Conservation (phyloP, 2,113 vertebrate genomes). For the Gila orcuttii region DNA sequence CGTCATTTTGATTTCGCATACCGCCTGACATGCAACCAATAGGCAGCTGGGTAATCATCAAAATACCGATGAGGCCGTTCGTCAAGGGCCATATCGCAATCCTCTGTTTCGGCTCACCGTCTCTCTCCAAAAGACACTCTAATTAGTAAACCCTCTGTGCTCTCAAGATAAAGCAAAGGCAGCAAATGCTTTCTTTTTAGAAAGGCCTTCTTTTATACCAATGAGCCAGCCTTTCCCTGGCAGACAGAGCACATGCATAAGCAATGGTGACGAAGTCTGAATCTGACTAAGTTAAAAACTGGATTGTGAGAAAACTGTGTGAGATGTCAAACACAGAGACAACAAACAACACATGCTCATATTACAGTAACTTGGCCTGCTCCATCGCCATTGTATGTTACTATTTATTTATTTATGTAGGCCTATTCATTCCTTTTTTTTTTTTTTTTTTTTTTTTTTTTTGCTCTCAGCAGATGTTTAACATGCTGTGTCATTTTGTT, state of each 20-base stretch:
- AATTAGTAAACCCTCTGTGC: conserved; percentile 57
- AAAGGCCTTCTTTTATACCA: conserved; percentile 34
- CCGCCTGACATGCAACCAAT: conserved; percentile 41
- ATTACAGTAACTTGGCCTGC: neutral
- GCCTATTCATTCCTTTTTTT: neutral
- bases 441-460: too few relatives aligned
- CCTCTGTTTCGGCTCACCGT: conserved; percentile 39
- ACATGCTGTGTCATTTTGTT: conserved; percentile 31
- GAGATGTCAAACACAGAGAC: conserved; percentile 4
- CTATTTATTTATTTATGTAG: neutral
- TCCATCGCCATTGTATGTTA: neutral
- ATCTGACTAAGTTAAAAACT: neutral
- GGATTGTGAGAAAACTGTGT: neutral
- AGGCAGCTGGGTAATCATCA: conserved; percentile 52
- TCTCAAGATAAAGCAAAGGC: conserved; percentile 53
- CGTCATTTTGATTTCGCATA: conserved; percentile 60
- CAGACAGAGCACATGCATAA: neutral
- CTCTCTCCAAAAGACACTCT: conserved; percentile 47
- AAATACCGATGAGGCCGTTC: conserved; percentile 40
- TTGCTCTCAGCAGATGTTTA: conserved; percentile 37
- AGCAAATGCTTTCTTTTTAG: conserved; percentile 38
- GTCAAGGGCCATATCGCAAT: conserved; percentile 52
- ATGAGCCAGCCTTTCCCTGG: conserved; percentile 6
- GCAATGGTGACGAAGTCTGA: neutral
- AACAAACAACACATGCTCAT: neutral